Percentiles rank a stretch among this genome's conserved stretches.
phyloP scores from a whole-genome alignment of 1,140 invertebrate species.

The Hycleus phaleratus region DNA sequence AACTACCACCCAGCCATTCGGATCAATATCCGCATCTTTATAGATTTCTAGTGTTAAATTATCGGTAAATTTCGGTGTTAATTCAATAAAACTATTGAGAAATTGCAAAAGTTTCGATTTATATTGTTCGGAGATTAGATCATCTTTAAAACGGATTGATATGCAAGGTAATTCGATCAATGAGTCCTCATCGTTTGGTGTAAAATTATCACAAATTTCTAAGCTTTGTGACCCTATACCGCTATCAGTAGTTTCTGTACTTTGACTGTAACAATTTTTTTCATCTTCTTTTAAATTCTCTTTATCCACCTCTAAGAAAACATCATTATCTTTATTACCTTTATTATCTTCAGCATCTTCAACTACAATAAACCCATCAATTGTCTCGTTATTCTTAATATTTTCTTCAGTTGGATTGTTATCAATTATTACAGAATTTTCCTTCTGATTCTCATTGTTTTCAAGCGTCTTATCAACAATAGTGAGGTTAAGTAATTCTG shows the following conservation, averaged over 20 bases:
- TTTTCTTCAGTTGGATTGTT: background rate
- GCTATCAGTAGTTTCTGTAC: background rate
- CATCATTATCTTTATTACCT: too few relatives aligned
- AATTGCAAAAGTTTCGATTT: constrained; percentile 27
- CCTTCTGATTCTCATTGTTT: background rate
- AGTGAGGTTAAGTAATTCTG: too few relatives aligned
- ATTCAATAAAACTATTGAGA: constrained; percentile 24
- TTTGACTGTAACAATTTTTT: background rate
- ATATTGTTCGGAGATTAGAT: constrained; percentile 23
- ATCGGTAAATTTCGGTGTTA: constrained; percentile 9
- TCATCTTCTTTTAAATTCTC: background rate
- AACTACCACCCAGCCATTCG: constrained; percentile 18
- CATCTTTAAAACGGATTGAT: constrained; percentile 23
- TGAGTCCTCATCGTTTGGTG: background rate
- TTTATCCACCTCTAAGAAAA: background rate
- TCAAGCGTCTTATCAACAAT: too few relatives aligned
- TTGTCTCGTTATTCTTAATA: background rate
- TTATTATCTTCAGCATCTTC: background rate
- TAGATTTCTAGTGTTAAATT: constrained; percentile 15
- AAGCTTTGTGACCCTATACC: background rate
- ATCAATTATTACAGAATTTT: background rate
- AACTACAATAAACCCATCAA: background rate
- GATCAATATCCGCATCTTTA: constrained; percentile 12
- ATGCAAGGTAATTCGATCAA: constrained; percentile 5
- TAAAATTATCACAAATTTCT: background rate